Conservation (phyloP, 2,797 vertebrate species). For the Eupleurogrammus muticus region DNA sequence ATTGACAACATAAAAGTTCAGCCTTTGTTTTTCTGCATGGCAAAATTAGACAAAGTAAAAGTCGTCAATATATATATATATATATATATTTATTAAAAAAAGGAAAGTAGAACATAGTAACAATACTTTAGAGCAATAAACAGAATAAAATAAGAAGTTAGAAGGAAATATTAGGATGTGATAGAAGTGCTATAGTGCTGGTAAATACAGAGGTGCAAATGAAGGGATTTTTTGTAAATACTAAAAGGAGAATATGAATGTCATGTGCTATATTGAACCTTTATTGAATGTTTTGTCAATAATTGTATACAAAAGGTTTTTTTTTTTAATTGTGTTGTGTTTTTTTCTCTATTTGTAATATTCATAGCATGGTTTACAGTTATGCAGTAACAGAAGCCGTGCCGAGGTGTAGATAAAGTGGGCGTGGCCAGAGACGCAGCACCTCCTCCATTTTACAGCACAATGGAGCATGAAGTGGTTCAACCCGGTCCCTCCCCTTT, state of each 20-base stretch:
- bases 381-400: constrained; percentile 17
- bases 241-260: not conserved
- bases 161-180: not conserved
- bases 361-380: constrained; percentile 8
- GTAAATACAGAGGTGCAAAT: not conserved
- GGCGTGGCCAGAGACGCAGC: constrained; percentile 49
- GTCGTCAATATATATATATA: not conserved
- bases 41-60: not conserved
- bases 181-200: not conserved
- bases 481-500: constrained; percentile 49
- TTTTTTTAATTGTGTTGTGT: too few relatives aligned
- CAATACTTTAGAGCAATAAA: not conserved
- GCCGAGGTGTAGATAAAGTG: constrained; percentile 37
- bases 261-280: not conserved
- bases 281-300: not conserved
- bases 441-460: constrained; percentile 68
- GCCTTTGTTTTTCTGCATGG: not conserved
- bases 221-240: not conserved
- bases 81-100: not conserved
- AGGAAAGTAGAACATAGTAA: not conserved
- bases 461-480: constrained; percentile 64
- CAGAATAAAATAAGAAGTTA: not conserved
- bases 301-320: too few relatives aligned
- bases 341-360: not conserved
- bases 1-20: not conserved